These are phyloP conservation scores for Brachyptera risi DNA, from an alignment of 2,888 invertebrate species.

Conservation along the genomic window DNA sequence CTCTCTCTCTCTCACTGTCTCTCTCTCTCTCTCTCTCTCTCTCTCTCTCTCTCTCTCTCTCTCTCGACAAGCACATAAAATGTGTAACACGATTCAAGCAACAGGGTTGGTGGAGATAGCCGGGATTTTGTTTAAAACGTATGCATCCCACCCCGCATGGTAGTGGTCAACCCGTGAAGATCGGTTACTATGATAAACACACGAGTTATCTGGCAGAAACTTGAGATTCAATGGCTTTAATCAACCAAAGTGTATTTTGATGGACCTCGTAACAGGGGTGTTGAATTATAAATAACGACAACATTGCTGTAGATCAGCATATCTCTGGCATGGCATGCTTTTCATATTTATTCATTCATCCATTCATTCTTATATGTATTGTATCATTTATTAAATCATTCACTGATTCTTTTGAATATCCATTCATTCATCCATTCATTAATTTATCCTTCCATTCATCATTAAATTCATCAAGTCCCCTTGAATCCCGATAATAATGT, in stretches of 20 bases:
- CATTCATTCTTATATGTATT: too few species aligned
- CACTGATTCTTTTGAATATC: background rate
- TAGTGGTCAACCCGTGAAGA: background rate
- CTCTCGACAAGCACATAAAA: background rate
- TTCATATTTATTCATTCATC: too few species aligned
- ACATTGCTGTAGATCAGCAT: too few species aligned
- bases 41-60: too few species aligned
- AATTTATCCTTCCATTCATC: background rate
- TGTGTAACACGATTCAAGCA: background rate
- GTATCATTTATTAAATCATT: too few species aligned
- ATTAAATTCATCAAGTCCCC: background rate
- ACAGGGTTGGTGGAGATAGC: background rate
- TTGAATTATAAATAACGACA: too few species aligned
- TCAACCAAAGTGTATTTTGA: slow-evolving; percentile 1
- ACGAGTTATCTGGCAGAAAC: background rate
- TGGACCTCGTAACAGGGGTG: background rate
- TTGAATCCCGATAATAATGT: too few species aligned
- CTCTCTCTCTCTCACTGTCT: too few species aligned
- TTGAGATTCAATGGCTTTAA: background rate
- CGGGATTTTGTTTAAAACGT: too few species aligned
- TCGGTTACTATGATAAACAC: background rate
- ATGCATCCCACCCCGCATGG: background rate
- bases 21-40: background rate
- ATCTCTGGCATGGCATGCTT: too few species aligned
- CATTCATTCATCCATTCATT: background rate